These are phyloP conservation scores for Reticulitermes speratus DNA, from an alignment of 1,140 invertebrate species.

Conservation along the genomic window DNA sequence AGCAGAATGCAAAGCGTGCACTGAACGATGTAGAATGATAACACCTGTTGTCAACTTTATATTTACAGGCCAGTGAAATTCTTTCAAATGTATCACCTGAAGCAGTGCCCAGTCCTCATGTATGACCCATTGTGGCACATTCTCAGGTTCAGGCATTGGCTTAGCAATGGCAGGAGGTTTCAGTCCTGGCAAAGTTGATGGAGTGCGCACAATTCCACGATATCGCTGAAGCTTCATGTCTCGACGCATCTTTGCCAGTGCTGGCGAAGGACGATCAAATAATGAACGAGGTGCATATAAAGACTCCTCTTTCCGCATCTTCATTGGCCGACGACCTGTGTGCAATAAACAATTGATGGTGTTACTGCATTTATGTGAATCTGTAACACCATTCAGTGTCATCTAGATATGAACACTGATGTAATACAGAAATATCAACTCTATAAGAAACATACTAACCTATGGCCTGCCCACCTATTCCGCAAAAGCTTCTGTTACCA, in stretches of 20 bases:
- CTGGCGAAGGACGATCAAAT: slow-evolving; percentile 82
- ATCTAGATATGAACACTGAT: no score
- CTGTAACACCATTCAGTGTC: background rate
- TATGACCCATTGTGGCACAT: slow-evolving; percentile 80
- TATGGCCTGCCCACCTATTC: no score
- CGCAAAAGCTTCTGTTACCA: no score
- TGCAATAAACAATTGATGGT: slow-evolving; percentile 34
- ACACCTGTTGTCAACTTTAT: no score
- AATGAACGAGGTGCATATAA: slow-evolving; percentile 78
- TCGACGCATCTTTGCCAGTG: slow-evolving; percentile 71
- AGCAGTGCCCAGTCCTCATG: slow-evolving; percentile 87
- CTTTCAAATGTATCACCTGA: slow-evolving; percentile 47
- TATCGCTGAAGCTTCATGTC: slow-evolving; percentile 76
- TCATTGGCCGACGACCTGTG: slow-evolving; percentile 58
- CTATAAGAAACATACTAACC: no score
- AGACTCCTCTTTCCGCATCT: slow-evolving; percentile 70
- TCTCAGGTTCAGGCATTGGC: slow-evolving; percentile 60
- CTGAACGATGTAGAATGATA: no score
- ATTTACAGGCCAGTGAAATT: background rate
- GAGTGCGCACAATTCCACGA: slow-evolving; percentile 59
- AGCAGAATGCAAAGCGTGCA: no score
- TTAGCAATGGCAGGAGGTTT: slow-evolving; percentile 56
- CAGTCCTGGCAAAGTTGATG: slow-evolving; percentile 57
- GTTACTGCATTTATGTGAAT: background rate
- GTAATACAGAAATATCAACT: no score